phyloP scores from a whole-genome alignment of 2,113 vertebrate genomes.

The Megatriorchis doriae region DNA sequence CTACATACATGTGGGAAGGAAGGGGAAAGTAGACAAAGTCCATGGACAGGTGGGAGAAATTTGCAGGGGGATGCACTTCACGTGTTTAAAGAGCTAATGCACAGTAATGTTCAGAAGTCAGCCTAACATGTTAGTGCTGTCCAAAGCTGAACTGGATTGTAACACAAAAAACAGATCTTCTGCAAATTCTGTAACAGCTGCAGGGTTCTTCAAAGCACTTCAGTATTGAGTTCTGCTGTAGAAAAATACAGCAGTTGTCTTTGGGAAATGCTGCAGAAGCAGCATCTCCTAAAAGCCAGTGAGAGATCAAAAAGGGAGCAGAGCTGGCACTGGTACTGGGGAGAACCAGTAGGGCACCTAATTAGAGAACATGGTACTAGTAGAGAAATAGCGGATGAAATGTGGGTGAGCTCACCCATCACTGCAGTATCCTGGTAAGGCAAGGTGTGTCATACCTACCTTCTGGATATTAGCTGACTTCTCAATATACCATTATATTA shows the following conservation, averaged over 20 bases:
- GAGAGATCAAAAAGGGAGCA: background rate
- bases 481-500: background rate
- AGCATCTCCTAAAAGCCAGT: background rate
- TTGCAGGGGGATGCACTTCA: background rate
- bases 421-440: background rate
- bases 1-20: background rate
- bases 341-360: background rate
- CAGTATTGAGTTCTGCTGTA: background rate
- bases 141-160: background rate
- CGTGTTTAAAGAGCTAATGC: background rate
- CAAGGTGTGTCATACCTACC: background rate
- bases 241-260: background rate
- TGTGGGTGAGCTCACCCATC: background rate
- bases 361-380: fast-evolving
- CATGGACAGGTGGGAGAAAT: background rate
- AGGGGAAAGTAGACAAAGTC: background rate
- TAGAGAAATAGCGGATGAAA: background rate
- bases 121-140: background rate
- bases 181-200: background rate
- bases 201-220: background rate
- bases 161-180: background rate
- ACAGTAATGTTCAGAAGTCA: background rate
- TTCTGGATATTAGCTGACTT: background rate
- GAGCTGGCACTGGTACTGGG: background rate
- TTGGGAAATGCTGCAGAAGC: background rate